Percentiles rank a stretch among this genome's conserved stretches.
Conservation (phyloP, 2,888 invertebrate species). For the Habrosyne pyritoides region DNA sequence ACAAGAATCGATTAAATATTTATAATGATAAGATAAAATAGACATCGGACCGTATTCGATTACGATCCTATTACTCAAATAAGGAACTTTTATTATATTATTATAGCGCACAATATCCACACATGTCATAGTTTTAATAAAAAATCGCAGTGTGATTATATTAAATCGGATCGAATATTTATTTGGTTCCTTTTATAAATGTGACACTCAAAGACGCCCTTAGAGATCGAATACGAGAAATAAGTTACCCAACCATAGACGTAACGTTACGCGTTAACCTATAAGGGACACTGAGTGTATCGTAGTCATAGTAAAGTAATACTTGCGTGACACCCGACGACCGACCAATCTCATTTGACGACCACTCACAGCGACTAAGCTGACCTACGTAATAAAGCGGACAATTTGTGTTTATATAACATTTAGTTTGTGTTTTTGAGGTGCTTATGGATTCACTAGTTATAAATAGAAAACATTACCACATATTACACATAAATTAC, state of each 20-base stretch:
- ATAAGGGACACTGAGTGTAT: conserved; percentile 44
- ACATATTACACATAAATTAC: not conserved
- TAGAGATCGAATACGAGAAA: conserved; percentile 34
- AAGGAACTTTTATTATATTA: conserved; percentile 36
- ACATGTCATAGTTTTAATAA: conserved; percentile 74
- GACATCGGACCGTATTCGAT: conserved; percentile 25
- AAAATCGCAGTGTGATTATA: conserved; percentile 70
- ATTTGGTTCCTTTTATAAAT: conserved; percentile 36
- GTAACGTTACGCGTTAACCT: conserved; percentile 27
- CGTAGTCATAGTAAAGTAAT: conserved; percentile 12
- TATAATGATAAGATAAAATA: conserved; percentile 23
- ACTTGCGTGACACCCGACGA: conserved; percentile 1
- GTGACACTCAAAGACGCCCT: conserved; percentile 46
- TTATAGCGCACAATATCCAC: conserved; percentile 49
- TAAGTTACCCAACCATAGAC: conserved; percentile 36
- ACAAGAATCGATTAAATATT: conserved; percentile 33
- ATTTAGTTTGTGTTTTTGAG: not conserved
- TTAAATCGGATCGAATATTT: conserved; percentile 41
- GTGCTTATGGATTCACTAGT: not conserved
- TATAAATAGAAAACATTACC: not conserved
- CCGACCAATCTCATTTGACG: not conserved
- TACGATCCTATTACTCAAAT: conserved; percentile 18
- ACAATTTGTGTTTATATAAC: not conserved
- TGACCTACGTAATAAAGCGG: not conserved
- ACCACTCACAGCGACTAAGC: not conserved